phyloP scores from a whole-genome alignment of 2,888 invertebrate genomes.

The Colostygia pectinataria region DNA sequence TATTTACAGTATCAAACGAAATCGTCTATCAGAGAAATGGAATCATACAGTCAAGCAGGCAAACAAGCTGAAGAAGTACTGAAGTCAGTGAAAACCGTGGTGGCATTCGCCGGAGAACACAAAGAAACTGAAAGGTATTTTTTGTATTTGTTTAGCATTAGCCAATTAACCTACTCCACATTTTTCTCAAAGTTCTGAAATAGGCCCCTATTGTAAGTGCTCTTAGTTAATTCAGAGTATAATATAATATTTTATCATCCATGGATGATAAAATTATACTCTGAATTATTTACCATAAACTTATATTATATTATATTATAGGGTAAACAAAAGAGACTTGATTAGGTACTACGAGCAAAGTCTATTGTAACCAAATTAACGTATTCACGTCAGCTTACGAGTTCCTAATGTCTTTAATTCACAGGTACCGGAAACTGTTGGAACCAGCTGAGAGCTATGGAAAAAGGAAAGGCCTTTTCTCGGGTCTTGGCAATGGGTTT shows the following conservation, averaged over 20 bases:
- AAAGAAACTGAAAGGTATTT: conserved; percentile 86
- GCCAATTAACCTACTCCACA: not conserved
- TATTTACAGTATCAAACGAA: conserved; percentile 81
- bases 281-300: too few relatives aligned
- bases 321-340: too few relatives aligned
- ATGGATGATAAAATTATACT: too few relatives aligned
- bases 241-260: too few relatives aligned
- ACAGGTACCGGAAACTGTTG: conserved; percentile 80
- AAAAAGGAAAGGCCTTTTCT: conserved; percentile 85
- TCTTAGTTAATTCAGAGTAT: too few relatives aligned
- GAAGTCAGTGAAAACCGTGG: conserved; percentile 88
- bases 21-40: conserved; percentile 85
- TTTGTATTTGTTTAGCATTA: not conserved
- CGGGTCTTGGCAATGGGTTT: conserved; percentile 87
- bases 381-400: too few relatives aligned
- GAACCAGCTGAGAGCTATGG: conserved; percentile 85
- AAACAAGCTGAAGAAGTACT: conserved; percentile 90
- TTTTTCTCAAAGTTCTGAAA: not conserved
- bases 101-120: conserved; percentile 89
- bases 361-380: too few relatives aligned
- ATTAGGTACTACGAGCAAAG: too few relatives aligned
- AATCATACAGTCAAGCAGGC: conserved; percentile 91
- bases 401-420: not conserved
- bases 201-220: too few relatives aligned
- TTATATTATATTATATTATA: too few relatives aligned